Percentiles rank a stretch among this genome's conserved stretches.
phyloP scores from a whole-genome alignment of 2,888 invertebrate species.

The Idaea straminata region DNA sequence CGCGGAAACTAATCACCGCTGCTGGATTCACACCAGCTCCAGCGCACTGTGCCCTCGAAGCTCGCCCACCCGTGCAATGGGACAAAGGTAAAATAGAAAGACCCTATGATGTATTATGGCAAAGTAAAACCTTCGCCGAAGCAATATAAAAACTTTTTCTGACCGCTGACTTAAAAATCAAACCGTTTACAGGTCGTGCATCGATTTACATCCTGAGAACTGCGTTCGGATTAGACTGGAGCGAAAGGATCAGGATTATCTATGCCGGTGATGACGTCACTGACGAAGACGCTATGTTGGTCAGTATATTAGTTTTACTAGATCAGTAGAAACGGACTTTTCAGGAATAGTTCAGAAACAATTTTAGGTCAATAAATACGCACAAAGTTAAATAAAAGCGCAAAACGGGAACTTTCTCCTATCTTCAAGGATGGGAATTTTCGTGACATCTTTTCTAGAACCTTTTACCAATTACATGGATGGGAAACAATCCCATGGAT shows the following conservation, averaged over 20 bases:
- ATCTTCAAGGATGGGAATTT: too few relatives aligned
- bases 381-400: too few relatives aligned
- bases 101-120: background rate
- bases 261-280: constrained; percentile 94
- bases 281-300: constrained; percentile 95
- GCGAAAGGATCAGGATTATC: constrained; percentile 92
- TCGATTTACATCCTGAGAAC: constrained; percentile 94
- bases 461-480: too few relatives aligned
- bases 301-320: constrained; percentile 53
- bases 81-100: constrained; percentile 83
- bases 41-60: constrained; percentile 94
- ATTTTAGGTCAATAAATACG: too few relatives aligned
- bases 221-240: constrained; percentile 95
- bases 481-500: too few relatives aligned
- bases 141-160: too few relatives aligned
- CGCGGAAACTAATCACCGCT: constrained; percentile 85
- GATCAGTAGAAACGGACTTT: background rate
- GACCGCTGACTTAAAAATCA: background rate
- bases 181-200: constrained; percentile 83
- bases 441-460: too few relatives aligned
- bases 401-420: too few relatives aligned
- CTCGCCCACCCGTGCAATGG: constrained; percentile 94
- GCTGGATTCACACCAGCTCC: constrained; percentile 89
- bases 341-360: too few relatives aligned
- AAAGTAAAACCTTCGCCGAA: background rate